A percentile compares a stretch with the other conserved stretches of the same genome.
phyloP scores from a whole-genome alignment of 2,113 vertebrate species.

The Callaeas wilsoni region DNA sequence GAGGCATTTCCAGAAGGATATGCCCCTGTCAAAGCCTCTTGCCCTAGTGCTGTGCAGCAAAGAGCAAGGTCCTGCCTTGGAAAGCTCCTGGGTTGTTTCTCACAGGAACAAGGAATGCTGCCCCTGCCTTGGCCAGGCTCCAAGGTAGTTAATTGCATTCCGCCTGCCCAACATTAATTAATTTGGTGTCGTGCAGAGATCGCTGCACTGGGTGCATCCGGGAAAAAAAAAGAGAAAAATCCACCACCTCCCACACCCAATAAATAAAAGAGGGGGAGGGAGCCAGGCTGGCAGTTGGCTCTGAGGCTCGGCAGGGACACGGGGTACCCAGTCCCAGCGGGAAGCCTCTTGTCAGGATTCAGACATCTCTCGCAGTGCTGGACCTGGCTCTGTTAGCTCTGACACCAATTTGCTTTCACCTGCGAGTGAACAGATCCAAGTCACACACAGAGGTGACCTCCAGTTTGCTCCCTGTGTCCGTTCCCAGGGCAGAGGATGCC shows the following conservation, averaged over 20 bases:
- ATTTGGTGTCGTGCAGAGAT: constrained; percentile 43
- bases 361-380: background rate
- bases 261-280: background rate
- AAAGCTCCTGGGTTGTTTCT: background rate
- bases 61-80: background rate
- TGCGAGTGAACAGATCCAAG: rapidly evolving
- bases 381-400: rapidly evolving
- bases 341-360: background rate
- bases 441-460: background rate
- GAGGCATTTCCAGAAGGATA: background rate
- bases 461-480: background rate
- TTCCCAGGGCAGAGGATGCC: background rate
- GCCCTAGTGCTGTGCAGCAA: rapidly evolving
- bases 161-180: constrained; percentile 38
- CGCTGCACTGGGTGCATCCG: background rate
- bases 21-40: background rate
- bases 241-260: background rate
- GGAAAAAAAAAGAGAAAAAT: background rate
- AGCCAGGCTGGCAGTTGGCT: background rate
- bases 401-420: background rate
- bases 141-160: constrained; percentile 58
- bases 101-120: background rate
- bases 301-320: rapidly evolving
- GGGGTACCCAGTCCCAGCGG: rapidly evolving
- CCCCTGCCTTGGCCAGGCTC: constrained; percentile 20